A percentile compares a stretch with the other conserved stretches of the same genome.
Evolutionary conservation across 2,888 invertebrate species (phyloP).

Genomic region (Altica lythri): DNA sequence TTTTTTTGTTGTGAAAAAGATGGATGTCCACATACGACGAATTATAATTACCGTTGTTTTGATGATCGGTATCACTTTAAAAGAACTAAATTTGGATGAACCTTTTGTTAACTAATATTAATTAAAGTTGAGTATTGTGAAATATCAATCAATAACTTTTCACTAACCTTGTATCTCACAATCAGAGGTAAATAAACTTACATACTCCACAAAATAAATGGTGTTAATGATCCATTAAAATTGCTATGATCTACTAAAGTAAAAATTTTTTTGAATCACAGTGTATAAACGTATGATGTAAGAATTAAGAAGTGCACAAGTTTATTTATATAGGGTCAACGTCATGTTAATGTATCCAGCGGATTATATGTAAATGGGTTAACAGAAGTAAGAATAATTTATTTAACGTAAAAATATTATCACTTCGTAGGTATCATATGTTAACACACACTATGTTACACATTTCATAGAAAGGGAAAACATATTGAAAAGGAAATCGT

Average conservation of each 20-base stretch:
- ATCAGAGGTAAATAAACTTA: too few relatives aligned
- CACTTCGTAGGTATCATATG: slow-evolving; percentile 17
- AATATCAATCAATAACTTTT: too few relatives aligned
- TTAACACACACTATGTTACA: slow-evolving; percentile 13
- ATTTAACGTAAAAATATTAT: slow-evolving; percentile 15
- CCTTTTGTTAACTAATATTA: too few relatives aligned
- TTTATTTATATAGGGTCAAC: slow-evolving; percentile 21
- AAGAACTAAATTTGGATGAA: too few relatives aligned
- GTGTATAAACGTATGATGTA: slow-evolving; percentile 7
- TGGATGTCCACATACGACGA: too few relatives aligned
- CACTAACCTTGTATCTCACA: too few relatives aligned
- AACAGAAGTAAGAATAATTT: slow-evolving; percentile 23
- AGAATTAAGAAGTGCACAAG: slow-evolving; percentile 11
- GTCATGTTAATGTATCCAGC: slow-evolving; percentile 17
- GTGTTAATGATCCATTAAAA: not conserved
- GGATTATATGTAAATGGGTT: slow-evolving; percentile 23
- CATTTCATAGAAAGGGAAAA: slow-evolving; percentile 21
- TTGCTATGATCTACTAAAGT: slow-evolving; percentile 3
- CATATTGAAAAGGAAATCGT: slow-evolving; percentile 2
- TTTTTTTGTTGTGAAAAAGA: too few relatives aligned
- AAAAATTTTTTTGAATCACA: too few relatives aligned
- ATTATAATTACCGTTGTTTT: too few relatives aligned
- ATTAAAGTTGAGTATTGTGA: too few relatives aligned
- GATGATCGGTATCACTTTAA: too few relatives aligned
- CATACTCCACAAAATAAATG: too few relatives aligned